phyloP scores from a whole-genome alignment of 2,888 invertebrate species.

The Lapara coniferarum region DNA sequence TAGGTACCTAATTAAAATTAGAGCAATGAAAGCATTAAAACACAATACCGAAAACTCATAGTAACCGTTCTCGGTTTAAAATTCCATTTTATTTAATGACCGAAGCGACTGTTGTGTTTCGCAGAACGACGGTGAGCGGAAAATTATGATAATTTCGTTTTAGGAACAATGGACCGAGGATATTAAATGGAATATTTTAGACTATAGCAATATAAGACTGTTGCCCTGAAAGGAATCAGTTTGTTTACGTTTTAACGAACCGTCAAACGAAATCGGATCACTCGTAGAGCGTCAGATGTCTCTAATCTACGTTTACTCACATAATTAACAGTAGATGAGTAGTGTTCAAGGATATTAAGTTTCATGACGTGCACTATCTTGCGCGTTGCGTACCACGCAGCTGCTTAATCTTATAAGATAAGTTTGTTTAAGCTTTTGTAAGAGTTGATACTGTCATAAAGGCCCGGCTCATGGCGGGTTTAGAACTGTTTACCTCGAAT shows the following conservation, averaged over 20 bases:
- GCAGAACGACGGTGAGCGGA: conserved; percentile 60
- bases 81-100: conserved; percentile 56
- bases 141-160: conserved; percentile 67
- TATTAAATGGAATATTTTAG: conserved; percentile 42
- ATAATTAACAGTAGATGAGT: conserved; percentile 65
- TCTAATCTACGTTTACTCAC: conserved; percentile 61
- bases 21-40: conserved; percentile 37
- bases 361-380: conserved; percentile 61
- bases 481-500: conserved; percentile 26
- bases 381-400: conserved; percentile 48
- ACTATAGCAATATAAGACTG: not conserved
- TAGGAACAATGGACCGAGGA: conserved; percentile 42
- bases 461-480: conserved; percentile 30
- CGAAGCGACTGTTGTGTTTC: conserved; percentile 54
- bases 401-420: conserved; percentile 42
- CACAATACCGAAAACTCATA: conserved; percentile 40
- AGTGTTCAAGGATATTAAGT: conserved; percentile 67
- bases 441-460: conserved; percentile 57
- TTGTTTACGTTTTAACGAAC: conserved; percentile 42
- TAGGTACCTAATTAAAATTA: conserved; percentile 40
- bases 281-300: conserved; percentile 56
- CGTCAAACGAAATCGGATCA: conserved; percentile 57
- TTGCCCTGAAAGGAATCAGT: conserved; percentile 24
- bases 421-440: conserved; percentile 50
- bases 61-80: conserved; percentile 43